These are phyloP conservation scores for Aegypius monachus DNA, from an alignment of 2,113 vertebrate species.

Conservation along the genomic window DNA sequence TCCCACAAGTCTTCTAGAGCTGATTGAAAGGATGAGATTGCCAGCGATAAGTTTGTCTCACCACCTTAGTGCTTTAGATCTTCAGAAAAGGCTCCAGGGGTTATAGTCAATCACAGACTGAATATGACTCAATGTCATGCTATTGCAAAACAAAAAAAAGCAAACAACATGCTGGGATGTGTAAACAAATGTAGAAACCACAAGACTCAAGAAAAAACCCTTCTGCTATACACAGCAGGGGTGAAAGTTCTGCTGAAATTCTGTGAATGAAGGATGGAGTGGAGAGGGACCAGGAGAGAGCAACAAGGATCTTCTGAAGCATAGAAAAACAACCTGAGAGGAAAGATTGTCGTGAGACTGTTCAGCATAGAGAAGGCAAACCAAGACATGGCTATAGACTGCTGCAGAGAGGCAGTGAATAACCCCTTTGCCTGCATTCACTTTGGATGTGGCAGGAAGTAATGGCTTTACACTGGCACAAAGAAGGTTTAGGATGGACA, in stretches of 20 bases:
- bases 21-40: neutral
- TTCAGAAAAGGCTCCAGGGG: neutral
- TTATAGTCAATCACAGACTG: neutral
- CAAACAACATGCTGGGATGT: neutral
- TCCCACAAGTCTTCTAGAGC: neutral
- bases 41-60: neutral
- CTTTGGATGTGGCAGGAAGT: neutral
- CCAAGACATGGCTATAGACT: neutral
- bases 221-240: neutral
- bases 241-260: neutral
- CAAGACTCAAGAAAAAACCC: neutral
- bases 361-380: neutral
- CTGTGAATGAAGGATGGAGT: neutral
- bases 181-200: neutral
- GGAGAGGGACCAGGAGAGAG: neutral
- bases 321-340: neutral
- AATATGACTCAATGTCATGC: neutral
- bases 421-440: rapidly evolving
- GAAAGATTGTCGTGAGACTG: neutral
- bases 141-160: neutral
- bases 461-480: neutral
- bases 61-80: neutral
- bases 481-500: neutral
- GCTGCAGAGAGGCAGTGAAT: neutral
- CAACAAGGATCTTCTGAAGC: neutral